Percentiles rank a stretch among this genome's conserved stretches.
Evolutionary conservation across 2,888 invertebrate genomes (phyloP).

Genomic region (Linyphia triangularis): DNA sequence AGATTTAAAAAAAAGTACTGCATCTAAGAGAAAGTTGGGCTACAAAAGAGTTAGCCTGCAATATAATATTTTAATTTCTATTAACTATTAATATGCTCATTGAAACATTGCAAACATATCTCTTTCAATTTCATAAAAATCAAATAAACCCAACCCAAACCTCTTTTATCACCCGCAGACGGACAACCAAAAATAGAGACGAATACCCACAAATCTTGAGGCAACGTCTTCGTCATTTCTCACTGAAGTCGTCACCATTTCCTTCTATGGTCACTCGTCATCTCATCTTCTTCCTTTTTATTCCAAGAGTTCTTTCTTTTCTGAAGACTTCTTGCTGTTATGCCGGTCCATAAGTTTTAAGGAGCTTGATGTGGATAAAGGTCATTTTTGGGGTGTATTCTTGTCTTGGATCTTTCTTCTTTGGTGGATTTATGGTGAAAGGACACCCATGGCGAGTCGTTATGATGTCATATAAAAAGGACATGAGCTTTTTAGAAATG

Average conservation of each 20-base stretch:
- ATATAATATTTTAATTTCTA: no score
- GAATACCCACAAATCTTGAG: conserved; percentile 16
- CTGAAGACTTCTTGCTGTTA: neutral
- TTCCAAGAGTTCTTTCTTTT: neutral
- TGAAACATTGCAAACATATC: no score
- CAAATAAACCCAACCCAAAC: no score
- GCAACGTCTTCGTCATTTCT: conserved; percentile 22
- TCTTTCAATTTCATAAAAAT: no score
- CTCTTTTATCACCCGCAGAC: no score
- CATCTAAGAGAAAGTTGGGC: no score
- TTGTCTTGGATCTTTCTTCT: neutral
- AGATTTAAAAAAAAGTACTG: no score
- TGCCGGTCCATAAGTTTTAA: neutral
- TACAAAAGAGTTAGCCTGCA: no score
- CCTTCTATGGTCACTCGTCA: conserved; percentile 50
- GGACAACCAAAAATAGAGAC: neutral
- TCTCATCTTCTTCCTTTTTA: conserved; percentile 12
- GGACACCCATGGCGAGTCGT: conserved; percentile 18
- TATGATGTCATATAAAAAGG: neutral
- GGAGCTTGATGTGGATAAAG: neutral
- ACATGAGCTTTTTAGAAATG: neutral
- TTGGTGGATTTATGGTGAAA: neutral
- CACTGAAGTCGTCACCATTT: neutral
- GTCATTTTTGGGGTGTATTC: neutral
- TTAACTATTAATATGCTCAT: no score